These are phyloP conservation scores for Parnassius apollo DNA, from an alignment of 2,888 invertebrate species.

Conservation along the genomic window DNA sequence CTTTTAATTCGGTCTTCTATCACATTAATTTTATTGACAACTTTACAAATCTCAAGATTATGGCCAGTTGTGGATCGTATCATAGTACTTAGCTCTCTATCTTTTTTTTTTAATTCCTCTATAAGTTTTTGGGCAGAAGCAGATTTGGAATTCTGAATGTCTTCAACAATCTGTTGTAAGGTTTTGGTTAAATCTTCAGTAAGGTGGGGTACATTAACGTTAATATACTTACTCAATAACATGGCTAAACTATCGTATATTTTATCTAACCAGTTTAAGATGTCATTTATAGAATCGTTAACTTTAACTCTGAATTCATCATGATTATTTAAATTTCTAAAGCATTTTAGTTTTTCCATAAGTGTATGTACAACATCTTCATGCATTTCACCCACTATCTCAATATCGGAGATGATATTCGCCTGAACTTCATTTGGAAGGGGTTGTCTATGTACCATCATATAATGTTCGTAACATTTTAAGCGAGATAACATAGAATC, in stretches of 20 bases:
- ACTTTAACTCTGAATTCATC: slow-evolving; percentile 52
- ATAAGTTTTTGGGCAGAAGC: slow-evolving; percentile 45
- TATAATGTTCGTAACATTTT: slow-evolving; percentile 58
- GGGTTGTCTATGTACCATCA: slow-evolving; percentile 46
- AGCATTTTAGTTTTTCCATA: slow-evolving; percentile 54
- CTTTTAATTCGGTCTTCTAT: slow-evolving; percentile 58
- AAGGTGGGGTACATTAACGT: slow-evolving; percentile 49
- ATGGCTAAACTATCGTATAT: slow-evolving; percentile 58
- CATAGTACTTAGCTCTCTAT: slow-evolving; percentile 54
- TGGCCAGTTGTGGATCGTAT: slow-evolving; percentile 54
- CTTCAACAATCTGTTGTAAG: slow-evolving; percentile 61
- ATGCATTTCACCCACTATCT: slow-evolving; percentile 73
- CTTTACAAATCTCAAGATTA: slow-evolving; percentile 60
- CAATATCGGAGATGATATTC: slow-evolving; percentile 56
- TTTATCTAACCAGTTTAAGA: slow-evolving; percentile 65
- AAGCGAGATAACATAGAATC: slow-evolving; percentile 56
- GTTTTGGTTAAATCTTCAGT: slow-evolving; percentile 56
- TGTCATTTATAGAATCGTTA: slow-evolving; percentile 46
- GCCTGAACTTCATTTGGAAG: slow-evolving; percentile 48
- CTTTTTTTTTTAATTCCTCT: slow-evolving; percentile 51
- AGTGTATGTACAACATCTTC: slow-evolving; percentile 49
- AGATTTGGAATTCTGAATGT: slow-evolving; percentile 44
- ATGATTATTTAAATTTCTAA: slow-evolving; percentile 45
- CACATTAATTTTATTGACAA: slow-evolving; percentile 56
- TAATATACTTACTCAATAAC: slow-evolving; percentile 53